phyloP scores from a whole-genome alignment of 2,113 vertebrate genomes.

The Sitta europaea region DNA sequence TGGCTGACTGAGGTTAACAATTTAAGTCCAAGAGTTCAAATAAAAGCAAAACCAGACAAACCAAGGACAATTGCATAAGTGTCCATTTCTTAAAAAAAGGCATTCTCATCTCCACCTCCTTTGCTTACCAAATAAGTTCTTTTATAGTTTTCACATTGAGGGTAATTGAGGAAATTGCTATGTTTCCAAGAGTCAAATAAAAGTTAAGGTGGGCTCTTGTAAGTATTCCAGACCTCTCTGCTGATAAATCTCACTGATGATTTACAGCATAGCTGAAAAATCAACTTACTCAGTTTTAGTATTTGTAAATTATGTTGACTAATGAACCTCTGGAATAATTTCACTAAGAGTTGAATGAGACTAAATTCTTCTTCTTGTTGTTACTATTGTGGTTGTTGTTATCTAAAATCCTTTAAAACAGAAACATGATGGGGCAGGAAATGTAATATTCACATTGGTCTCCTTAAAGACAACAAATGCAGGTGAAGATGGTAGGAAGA shows the following conservation, averaged over 20 bases:
- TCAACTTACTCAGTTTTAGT: not conserved
- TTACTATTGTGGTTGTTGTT: not conserved
- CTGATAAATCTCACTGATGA: not conserved
- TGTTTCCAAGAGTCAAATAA: not conserved
- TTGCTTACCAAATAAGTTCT: not conserved
- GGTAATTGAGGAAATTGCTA: not conserved
- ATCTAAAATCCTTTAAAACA: not conserved
- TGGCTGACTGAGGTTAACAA: not conserved
- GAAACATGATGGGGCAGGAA: not conserved
- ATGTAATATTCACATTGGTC: not conserved
- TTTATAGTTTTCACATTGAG: not conserved
- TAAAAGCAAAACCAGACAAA: not conserved
- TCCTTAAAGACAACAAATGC: not conserved
- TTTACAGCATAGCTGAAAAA: not conserved
- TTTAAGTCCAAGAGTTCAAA: not conserved
- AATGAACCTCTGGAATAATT: not conserved
- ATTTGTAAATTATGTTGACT: not conserved
- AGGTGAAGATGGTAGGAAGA: not conserved
- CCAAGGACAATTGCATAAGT: accelerated
- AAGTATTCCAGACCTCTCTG: not conserved
- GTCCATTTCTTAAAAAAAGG: not conserved
- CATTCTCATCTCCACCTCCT: not conserved
- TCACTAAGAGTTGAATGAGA: not conserved
- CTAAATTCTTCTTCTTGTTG: not conserved
- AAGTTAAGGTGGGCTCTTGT: not conserved